Conservation (phyloP, 2,113 vertebrate genomes). For the Microcebus jonahi region DNA sequence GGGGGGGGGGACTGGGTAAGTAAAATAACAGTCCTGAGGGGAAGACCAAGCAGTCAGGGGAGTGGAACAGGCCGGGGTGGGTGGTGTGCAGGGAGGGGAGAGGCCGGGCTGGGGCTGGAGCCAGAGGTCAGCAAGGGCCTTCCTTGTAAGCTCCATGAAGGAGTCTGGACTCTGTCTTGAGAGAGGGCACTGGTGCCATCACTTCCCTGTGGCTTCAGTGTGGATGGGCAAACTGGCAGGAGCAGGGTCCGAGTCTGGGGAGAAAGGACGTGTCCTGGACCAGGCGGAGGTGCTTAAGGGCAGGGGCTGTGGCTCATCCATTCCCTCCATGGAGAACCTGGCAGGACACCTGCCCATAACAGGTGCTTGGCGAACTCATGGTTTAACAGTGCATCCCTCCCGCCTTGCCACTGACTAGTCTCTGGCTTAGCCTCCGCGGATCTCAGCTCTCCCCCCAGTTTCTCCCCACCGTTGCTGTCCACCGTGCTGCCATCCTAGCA, state of each 20-base stretch:
- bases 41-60: no score
- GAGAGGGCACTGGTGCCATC: neutral
- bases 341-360: neutral
- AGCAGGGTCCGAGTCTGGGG: neutral
- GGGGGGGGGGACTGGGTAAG: neutral
- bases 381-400: neutral
- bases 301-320: neutral
- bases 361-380: neutral
- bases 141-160: no score
- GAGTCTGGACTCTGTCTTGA: neutral
- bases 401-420: neutral
- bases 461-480: no score
- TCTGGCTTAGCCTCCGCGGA: neutral
- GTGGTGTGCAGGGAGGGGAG: neutral
- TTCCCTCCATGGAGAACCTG: neutral
- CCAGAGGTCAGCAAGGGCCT: neutral
- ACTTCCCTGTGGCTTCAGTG: neutral
- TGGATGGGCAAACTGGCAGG: neutral
- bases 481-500: neutral
- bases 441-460: neutral
- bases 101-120: neutral
- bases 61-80: rapidly evolving
- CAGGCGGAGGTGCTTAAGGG: neutral
- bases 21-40: neutral
- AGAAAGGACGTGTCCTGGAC: neutral